Conservation (phyloP, 2,888 invertebrate genomes). For the Philonicus albiceps region DNA sequence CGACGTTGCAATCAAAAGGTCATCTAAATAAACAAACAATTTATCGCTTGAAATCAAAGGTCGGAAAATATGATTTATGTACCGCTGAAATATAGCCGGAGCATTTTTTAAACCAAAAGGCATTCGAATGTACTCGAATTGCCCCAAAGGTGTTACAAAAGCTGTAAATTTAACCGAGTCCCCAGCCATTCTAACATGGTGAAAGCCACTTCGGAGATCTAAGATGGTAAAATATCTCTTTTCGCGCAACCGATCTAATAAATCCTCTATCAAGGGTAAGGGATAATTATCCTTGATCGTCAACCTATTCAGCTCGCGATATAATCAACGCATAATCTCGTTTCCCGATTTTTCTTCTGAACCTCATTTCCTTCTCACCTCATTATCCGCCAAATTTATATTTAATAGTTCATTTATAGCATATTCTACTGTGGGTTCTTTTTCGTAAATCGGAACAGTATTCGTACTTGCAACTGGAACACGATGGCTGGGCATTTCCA, state of each 20-base stretch:
- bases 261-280: conserved; percentile 46
- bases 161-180: neutral
- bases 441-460: neutral
- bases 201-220: conserved; percentile 47
- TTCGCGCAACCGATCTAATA: conserved; percentile 45
- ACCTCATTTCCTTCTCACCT: conserved; percentile 41
- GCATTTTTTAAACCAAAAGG: conserved; percentile 29
- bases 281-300: neutral
- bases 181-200: conserved; percentile 39
- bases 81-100: conserved; percentile 32
- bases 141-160: conserved; percentile 32
- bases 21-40: conserved; percentile 51
- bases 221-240: too few species aligned
- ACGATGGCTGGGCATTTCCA: too few species aligned
- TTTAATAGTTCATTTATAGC: neutral
- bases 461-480: neutral
- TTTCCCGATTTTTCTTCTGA: conserved; percentile 42
- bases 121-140: conserved; percentile 21
- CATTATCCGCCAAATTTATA: neutral
- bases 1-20: conserved; percentile 45
- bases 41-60: conserved; percentile 44
- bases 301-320: neutral
- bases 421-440: neutral
- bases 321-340: too few species aligned
- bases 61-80: conserved; percentile 49